Evolutionary conservation across 2,113 vertebrate species (phyloP).

Genomic region (Nothobranchius kuhntae): DNA sequence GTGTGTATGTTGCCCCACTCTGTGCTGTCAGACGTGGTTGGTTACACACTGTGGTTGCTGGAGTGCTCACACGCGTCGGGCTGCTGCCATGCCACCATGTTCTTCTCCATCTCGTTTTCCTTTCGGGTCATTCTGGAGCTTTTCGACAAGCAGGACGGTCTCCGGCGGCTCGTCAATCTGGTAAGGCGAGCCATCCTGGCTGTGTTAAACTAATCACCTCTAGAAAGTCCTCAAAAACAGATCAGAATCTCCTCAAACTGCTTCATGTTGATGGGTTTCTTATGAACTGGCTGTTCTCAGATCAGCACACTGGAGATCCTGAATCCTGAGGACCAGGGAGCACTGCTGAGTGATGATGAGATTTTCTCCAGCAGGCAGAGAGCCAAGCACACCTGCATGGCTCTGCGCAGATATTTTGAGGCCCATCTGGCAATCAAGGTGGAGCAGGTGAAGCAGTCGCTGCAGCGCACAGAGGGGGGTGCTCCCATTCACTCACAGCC

Average conservation of each 20-base stretch:
- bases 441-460: constrained; percentile 97
- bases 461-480: constrained; percentile 96
- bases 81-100: constrained; percentile 99
- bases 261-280: constrained; percentile 2
- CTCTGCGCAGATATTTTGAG: constrained; percentile 96
- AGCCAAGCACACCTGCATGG: constrained; percentile 99
- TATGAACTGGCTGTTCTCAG: constrained; percentile 71
- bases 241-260: background rate
- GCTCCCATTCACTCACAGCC: constrained; percentile 94
- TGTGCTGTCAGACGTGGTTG: constrained; percentile 93
- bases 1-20: constrained; percentile 90
- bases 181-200: constrained; percentile 49
- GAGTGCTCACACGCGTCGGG: constrained; percentile 98
- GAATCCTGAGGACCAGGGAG: constrained; percentile 95
- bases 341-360: constrained; percentile 94
- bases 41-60: constrained; percentile 96
- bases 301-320: constrained; percentile 98
- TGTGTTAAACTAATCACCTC: background rate
- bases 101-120: constrained; percentile 99
- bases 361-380: constrained; percentile 99
- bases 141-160: constrained; percentile 96
- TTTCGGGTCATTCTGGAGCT: constrained; percentile 97
- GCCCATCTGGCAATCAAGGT: constrained; percentile 97
- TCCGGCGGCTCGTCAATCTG: constrained; percentile 95
- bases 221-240: constrained; percentile 1